Evolutionary conservation across 2,888 invertebrate species (phyloP), one percentile per base, ranked within the genome.

Genomic region (Fragum fragum): DNA sequence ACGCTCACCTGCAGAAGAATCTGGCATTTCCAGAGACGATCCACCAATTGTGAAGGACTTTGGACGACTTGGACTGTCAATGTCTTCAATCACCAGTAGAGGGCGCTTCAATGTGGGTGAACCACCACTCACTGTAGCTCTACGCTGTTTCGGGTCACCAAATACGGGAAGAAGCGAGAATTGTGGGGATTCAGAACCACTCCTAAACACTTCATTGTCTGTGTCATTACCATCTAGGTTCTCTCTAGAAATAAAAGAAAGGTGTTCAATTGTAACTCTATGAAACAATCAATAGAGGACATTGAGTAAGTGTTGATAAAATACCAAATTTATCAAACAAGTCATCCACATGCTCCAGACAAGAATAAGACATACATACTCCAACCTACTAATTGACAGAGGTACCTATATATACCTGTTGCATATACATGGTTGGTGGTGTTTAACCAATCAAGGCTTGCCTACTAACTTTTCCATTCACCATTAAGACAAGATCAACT

Each of bases 91-190:
- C n/a, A 90, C 90, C 29, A 92, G 79, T 0, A 91, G 82, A 7
- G 91, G 89, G 16, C 91, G 86, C 36, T 90, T 88, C 26, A 90
- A 82, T 9, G 93, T 92, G 0, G 94, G 94, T 0, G 93, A 94
- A 5, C 92, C 97, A 21, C 98, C 98, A 89, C 98, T 97, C 87
- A 98, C 97, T 0, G 98, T 97, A 89, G 98, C 98, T 23, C 98
- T 95, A 16, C 98, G 96, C 93, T 97, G 97, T 79, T 93, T 94
- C 23, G 92, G 89, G 39, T 93, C 91, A n/a, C 88, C 90, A 18
- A 89, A 92, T 29, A 92, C 91, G n/a, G 92, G 90, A 9, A 92
- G 87, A 9, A 92, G 86, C 14, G 90, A 90, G 80, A 89, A 92
- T 81, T 91, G 91, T 0, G 92, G 92, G n/a, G 92, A 92, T 73